Conservation (phyloP, 2,888 invertebrate species). For the Pandemis corylana region DNA sequence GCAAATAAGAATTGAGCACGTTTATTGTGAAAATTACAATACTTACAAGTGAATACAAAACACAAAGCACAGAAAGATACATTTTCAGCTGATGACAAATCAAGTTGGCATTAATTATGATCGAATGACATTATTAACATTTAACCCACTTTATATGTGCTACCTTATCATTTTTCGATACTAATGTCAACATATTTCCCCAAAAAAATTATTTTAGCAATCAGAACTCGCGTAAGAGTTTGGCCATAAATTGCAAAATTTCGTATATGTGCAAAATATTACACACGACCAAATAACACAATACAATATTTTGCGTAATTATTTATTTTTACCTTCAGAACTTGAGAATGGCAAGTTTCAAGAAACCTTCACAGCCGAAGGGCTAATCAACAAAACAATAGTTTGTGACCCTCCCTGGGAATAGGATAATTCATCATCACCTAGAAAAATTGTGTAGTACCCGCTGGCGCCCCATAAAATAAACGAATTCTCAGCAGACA, state of each 20-base stretch:
- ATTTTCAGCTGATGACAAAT: background rate
- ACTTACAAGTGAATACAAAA: constrained; percentile 10
- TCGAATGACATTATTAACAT: background rate
- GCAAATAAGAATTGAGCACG: too few species aligned
- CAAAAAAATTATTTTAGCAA: constrained; percentile 12
- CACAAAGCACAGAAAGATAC: background rate
- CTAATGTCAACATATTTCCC: constrained; percentile 18
- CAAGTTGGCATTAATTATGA: background rate
- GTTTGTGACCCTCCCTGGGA: too few species aligned
- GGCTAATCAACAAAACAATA: too few species aligned
- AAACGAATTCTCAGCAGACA: too few species aligned
- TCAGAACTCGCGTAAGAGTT: constrained; percentile 23
- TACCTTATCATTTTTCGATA: background rate
- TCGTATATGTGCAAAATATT: constrained; percentile 3
- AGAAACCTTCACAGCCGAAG: too few species aligned
- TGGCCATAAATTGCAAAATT: constrained; percentile 14
- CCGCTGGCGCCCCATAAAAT: too few species aligned
- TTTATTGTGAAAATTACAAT: background rate
- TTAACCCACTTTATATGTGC: constrained; percentile 16
- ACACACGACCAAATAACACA: background rate
- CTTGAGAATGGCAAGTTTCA: too few species aligned
- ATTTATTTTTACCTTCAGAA: background rate
- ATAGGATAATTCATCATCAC: too few species aligned
- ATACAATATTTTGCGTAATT: background rate
- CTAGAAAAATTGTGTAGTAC: too few species aligned